Conservation (phyloP, 2,797 vertebrate species). For the Sebastes vulpes region DNA sequence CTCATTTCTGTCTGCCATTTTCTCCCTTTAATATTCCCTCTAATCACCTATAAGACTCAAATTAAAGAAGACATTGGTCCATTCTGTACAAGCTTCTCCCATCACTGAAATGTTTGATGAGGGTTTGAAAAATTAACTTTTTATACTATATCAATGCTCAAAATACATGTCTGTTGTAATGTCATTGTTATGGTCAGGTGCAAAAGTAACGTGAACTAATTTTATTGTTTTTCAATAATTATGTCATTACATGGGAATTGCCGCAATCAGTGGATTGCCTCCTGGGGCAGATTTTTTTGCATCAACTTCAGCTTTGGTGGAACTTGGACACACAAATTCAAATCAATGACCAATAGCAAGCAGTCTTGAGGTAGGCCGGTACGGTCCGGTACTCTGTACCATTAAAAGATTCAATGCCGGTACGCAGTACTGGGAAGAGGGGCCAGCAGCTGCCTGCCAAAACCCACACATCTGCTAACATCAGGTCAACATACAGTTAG, state of each 20-base stretch:
- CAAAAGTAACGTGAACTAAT: not conserved
- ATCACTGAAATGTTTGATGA: not conserved
- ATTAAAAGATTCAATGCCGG: not conserved
- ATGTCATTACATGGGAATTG: not conserved
- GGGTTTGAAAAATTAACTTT: not conserved
- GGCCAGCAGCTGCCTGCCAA: not conserved
- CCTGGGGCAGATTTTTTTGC: not conserved
- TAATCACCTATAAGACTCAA: slow-evolving; percentile 25
- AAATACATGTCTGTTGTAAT: too few species aligned
- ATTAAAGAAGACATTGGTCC: slow-evolving; percentile 5
- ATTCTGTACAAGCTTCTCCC: not conserved
- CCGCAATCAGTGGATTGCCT: not conserved
- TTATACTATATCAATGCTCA: not conserved
- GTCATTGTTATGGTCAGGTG: not conserved
- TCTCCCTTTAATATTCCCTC: slow-evolving; percentile 27
- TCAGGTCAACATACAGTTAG: too few species aligned
- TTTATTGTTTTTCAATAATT: not conserved
- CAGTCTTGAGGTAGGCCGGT: not conserved
- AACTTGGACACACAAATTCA: not conserved
- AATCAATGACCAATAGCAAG: not conserved
- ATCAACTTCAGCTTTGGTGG: not conserved
- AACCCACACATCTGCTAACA: not conserved
- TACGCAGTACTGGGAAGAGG: not conserved
- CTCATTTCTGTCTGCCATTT: slow-evolving; percentile 12
- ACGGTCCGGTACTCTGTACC: not conserved